These are phyloP conservation scores for Eriocheir sinensis DNA, from an alignment of 1,140 invertebrate species.

Conservation along the genomic window DNA sequence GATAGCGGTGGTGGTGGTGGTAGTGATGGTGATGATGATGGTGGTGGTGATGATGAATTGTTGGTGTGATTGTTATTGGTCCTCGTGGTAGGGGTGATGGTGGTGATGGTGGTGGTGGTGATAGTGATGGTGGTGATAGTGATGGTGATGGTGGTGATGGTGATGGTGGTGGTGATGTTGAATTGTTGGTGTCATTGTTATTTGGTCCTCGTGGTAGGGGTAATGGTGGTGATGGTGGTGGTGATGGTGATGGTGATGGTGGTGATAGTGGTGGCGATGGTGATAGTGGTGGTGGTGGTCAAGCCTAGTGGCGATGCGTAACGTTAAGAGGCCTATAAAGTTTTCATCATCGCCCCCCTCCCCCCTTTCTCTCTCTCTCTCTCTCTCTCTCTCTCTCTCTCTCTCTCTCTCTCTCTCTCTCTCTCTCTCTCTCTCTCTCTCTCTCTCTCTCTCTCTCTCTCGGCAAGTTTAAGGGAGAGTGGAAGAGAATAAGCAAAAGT, in stretches of 20 bases:
- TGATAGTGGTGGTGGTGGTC: not conserved
- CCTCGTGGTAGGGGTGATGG: not conserved
- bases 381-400: not conserved
- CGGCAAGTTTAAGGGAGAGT: not conserved
- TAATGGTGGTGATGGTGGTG: not conserved
- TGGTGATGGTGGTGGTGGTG: not conserved
- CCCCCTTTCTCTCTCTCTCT: conserved; percentile 36
- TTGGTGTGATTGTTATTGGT: not conserved
- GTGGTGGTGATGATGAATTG: too few species aligned
- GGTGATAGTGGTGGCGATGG: not conserved
- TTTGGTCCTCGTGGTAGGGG: not conserved
- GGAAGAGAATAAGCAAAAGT: not conserved
- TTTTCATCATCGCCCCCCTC: not conserved
- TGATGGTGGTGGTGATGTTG: not conserved
- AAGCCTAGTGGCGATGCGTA: not conserved
- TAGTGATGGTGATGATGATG: not conserved
- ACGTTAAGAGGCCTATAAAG: not conserved
- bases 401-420: not conserved
- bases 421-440: not conserved
- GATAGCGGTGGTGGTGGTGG: not conserved
- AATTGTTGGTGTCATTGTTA: not conserved
- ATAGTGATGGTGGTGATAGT: not conserved
- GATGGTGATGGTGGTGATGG: not conserved
- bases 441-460: not conserved
- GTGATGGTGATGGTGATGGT: not conserved